A percentile compares a stretch with the other conserved stretches of the same genome.
Conservation (phyloP, 2,797 vertebrate species). For the Caiman crocodilus region DNA sequence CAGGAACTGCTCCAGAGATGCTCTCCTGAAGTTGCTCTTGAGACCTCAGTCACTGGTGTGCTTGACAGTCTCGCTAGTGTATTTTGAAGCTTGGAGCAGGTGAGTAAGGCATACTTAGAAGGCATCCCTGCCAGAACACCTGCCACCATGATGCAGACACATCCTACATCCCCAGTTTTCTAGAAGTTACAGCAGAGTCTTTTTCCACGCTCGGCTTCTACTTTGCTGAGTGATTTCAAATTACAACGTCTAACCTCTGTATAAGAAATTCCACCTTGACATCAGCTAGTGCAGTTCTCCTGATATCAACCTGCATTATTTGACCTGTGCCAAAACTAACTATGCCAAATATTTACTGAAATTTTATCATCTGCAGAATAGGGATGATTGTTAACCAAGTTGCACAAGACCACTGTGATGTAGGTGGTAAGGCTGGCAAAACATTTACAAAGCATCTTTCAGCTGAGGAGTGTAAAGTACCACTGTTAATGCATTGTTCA, state of each 20-base stretch:
- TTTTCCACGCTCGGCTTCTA: neutral
- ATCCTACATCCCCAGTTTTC: neutral
- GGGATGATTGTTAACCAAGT: neutral
- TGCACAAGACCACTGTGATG: neutral
- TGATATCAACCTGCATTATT: neutral
- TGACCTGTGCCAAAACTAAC: neutral
- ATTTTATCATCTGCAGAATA: neutral
- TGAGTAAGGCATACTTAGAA: too few species aligned
- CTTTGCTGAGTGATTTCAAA: neutral
- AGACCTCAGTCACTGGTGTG: too few species aligned
- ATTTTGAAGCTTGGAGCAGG: too few species aligned
- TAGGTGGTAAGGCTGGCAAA: neutral
- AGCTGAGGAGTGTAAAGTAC: neutral
- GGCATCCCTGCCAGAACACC: too few species aligned
- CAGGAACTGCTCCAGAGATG: too few species aligned
- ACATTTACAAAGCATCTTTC: too few species aligned
- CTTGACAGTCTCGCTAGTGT: too few species aligned
- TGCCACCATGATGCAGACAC: too few species aligned
- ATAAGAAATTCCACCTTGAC: too few species aligned
- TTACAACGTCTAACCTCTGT: neutral
- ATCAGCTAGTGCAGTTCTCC: neutral
- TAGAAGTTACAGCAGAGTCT: neutral
- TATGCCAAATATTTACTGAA: neutral
- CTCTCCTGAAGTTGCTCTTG: too few species aligned
- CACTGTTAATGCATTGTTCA: neutral